Base-by-base conservation (phyloP, 2,888 invertebrate genomes). In the Andrena camellia region DNA sequence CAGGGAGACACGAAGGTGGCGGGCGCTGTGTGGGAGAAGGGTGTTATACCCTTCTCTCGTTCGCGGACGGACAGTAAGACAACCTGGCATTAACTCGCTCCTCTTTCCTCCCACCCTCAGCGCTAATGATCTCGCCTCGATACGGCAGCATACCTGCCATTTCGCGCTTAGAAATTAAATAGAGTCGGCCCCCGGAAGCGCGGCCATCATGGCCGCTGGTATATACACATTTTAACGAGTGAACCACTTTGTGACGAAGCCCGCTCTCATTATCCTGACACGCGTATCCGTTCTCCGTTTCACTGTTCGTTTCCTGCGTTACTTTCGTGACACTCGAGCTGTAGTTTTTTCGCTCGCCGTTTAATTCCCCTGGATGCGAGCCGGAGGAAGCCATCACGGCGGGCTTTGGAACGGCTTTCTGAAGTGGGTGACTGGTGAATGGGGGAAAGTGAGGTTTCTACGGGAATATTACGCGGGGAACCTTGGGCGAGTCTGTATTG, bases 41-140 rank as follows among this genome's bases (percentile, higher is more conserved):
- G 86, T 88, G 88, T 90, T 88, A 42, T 17, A 84, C 86, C 86
- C 85, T 86, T 85, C 88, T 73, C 62, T 69, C 54, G 75, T 69
- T 73, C 75, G 73, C 10, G 83, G 90, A 87, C 83, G 78, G 90
- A 88, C 86, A 76, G 88, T 81, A 85, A 82, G 92, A 92, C 93
- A 92, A 86, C 86, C 89, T 90, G 85, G 79, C 91, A 93, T 92
- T 92, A 93, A 90, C 87, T 87, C 83, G 85, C 85, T 85, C 86
- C 80, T 71, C 77, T 69, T 78, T 26, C 75, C 71, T 59, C 71
- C 42, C 42, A 4, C 42, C 13, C 6, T 23, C 57, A 0, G 54
- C 23, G 23, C 10, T 76, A 76, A 77, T 77, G 85, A 89, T 84
- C 71, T 74, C 68, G 54, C 71, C 69, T 81, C 83, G 81, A 85